phyloP scores from a whole-genome alignment of 2,888 invertebrate species.

The Lasioglossum vierecki region DNA sequence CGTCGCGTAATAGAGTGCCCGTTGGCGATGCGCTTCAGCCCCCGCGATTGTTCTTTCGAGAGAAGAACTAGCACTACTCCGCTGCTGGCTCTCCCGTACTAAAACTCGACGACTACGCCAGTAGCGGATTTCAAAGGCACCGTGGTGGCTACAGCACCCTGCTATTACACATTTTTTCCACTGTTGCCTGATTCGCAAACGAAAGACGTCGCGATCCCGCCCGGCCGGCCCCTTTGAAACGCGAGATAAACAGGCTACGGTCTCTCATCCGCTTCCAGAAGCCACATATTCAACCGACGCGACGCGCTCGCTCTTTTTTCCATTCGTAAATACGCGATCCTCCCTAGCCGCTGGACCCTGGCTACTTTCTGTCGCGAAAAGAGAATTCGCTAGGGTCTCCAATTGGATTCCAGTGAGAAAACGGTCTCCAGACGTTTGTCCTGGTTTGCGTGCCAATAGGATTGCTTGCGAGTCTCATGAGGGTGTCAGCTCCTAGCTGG shows the following conservation, averaged over 20 bases:
- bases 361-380: neutral
- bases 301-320: conserved; percentile 15
- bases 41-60: conserved; percentile 51
- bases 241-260: conserved; percentile 61
- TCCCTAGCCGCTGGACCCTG: neutral
- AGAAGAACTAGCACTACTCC: neutral
- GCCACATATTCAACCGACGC: conserved; percentile 37
- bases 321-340: neutral
- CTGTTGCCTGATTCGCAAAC: conserved; percentile 46
- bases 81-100: neutral
- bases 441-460: neutral
- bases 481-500: neutral
- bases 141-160: neutral
- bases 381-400: neutral
- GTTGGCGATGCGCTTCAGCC: conserved; percentile 55
- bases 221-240: conserved; percentile 57
- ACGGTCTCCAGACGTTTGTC: neutral
- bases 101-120: conserved; percentile 2
- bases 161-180: conserved; percentile 61
- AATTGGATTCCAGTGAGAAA: neutral
- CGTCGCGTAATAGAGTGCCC: conserved; percentile 44
- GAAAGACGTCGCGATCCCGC: conserved; percentile 23
- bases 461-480: neutral
- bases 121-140: conserved; percentile 65
- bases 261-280: conserved; percentile 36